These are phyloP conservation scores for Drosophila nr. perissopoda DNA, from an alignment of 2,888 invertebrate species.

Conservation along the genomic window DNA sequence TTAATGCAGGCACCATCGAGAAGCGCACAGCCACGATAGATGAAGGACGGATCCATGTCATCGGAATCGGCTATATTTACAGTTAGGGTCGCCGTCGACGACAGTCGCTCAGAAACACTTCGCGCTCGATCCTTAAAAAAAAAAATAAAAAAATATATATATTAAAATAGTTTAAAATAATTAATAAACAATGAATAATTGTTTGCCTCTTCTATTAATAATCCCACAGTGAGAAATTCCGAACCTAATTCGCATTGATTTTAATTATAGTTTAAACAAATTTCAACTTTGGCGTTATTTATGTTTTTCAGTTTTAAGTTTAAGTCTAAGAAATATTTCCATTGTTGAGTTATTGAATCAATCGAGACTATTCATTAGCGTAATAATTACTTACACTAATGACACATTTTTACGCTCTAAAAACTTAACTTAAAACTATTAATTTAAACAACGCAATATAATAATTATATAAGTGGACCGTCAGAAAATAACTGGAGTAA, in stretches of 20 bases:
- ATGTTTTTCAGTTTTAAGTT: neutral
- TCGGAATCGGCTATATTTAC: slow-evolving; percentile 95
- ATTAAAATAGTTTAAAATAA: neutral
- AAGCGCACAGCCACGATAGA: slow-evolving; percentile 93
- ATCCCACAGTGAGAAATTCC: neutral
- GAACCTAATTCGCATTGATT: neutral
- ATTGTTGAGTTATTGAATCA: neutral
- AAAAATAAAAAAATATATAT: neutral
- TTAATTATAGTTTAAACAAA: neutral
- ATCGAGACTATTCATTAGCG: neutral
- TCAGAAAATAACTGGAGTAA: neutral
- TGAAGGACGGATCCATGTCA: slow-evolving; percentile 95
- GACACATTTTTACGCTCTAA: neutral
- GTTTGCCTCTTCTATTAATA: neutral
- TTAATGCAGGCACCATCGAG: slow-evolving; percentile 94
- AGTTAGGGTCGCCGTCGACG: slow-evolving; percentile 93
- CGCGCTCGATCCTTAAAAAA: slow-evolving; percentile 91
- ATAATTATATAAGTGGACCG: neutral
- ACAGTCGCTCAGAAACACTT: slow-evolving; percentile 90
- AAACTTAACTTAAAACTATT: neutral
- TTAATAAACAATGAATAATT: neutral
- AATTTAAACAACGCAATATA: neutral
- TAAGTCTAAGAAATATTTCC: neutral
- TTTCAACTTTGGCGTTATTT: neutral
- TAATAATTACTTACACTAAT: neutral